A percentile compares a stretch with the other conserved stretches of the same genome.
Conservation (phyloP, 2,797 vertebrate genomes). For the Myoxocephalus aenaeus region DNA sequence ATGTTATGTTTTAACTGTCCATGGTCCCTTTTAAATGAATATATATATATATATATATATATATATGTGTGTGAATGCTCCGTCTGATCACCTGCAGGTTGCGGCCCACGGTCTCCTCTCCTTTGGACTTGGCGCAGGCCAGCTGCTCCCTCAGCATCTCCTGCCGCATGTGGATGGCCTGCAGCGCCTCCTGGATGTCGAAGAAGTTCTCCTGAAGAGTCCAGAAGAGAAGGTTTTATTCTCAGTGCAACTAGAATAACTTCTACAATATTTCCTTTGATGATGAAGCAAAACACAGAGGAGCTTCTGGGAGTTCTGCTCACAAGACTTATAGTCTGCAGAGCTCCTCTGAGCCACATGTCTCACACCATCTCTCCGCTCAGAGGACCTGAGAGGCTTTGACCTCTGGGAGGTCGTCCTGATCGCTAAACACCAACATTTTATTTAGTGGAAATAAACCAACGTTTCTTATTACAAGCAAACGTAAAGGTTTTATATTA, state of each 20-base stretch:
- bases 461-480: not conserved
- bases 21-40: no score
- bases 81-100: no score
- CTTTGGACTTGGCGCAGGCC: slow-evolving; percentile 92
- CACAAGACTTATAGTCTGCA: not conserved
- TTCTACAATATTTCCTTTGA: no score
- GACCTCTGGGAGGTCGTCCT: no score
- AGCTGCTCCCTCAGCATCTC: slow-evolving; percentile 91
- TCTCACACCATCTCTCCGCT: slow-evolving; percentile 58
- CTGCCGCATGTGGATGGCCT: slow-evolving; percentile 92
- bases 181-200: slow-evolving; percentile 95
- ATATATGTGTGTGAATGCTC: no score
- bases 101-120: slow-evolving; percentile 86
- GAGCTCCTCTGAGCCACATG: slow-evolving; percentile 61
- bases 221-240: not conserved
- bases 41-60: no score
- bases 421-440: no score
- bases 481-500: not conserved
- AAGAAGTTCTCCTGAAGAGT: slow-evolving; percentile 91
- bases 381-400: not conserved
- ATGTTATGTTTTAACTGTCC: no score
- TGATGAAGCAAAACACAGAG: no score
- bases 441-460: no score
- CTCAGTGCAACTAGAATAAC: not conserved
- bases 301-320: not conserved